Evolutionary conservation across 2,888 invertebrate genomes (phyloP), one percentile per base, ranked within the genome.

Genomic region (Temnothorax ravouxi): DNA sequence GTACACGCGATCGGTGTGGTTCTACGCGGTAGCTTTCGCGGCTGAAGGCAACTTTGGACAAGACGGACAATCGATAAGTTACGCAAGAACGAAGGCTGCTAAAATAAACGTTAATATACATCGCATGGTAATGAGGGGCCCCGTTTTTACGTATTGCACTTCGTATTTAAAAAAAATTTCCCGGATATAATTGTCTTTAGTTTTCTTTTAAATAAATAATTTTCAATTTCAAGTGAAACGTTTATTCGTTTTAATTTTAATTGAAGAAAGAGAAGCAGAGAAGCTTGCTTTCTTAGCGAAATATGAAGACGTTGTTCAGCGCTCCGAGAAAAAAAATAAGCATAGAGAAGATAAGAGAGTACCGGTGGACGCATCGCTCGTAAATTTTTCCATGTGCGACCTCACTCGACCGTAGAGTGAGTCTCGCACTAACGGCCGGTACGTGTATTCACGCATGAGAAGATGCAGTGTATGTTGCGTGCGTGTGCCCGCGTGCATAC

Each of bases 281-380:
- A 9, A n/a, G 8, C 13, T 41, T 41, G 8, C 15, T n/a, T 47
- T 50, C 54, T 13, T 18, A 8, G 41, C 47, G 15, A 38, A 64
- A 64, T 64, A 64, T 18, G 25, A 62, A 62, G 75, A 15, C 41
- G 54, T 21, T 38, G 38, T 29, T 66, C 6, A 47, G 25, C 62
- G 38, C 25, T 29, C 52, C 4, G 38, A 52, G 13, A 41, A 76
- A 66, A 66, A 25, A 76, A 67, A n/a, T 47, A 3, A 9, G 25
- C 6, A n/a, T 6, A 21, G 18, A 77, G 21, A 77, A 77, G 21
- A 77, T 47, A 62, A 81, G 69, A 80, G 84, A 84, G 77, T 72
- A 85, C 82, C 76, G 77, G 83, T 87, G 84, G 85, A 87, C 86
- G 80, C 77, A 79, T 81, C 87, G 86, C 88, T 76, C 84, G 81